Evolutionary conservation across 2,888 invertebrate genomes (phyloP).

Genomic region (Platycnemis pennipes): DNA sequence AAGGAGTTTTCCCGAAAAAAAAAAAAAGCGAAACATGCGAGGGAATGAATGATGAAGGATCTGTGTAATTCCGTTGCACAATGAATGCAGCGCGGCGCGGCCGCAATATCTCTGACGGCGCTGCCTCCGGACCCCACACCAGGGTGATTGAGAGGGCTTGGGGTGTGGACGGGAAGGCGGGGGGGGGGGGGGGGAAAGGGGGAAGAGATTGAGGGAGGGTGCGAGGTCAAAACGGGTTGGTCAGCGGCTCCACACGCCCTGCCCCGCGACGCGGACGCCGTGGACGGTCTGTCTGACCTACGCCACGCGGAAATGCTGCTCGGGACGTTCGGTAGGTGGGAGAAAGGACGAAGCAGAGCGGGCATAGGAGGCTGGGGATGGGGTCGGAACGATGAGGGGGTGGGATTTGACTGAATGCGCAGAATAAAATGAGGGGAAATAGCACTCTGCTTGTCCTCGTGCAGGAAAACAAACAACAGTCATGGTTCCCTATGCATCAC

Average conservation of each 20-base stretch:
- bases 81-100: slow-evolving; percentile 65
- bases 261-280: slow-evolving; percentile 1
- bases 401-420: slow-evolving; percentile 31
- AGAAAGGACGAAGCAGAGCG: neutral
- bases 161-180: slow-evolving; percentile 68
- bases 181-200: slow-evolving; percentile 68
- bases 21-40: neutral
- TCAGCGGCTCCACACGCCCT: neutral
- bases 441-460: neutral
- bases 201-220: neutral
- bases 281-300: slow-evolving; percentile 39
- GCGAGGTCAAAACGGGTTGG: neutral
- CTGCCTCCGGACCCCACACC: neutral
- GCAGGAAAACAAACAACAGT: neutral
- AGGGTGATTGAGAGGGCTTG: slow-evolving; percentile 27
- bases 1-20: neutral
- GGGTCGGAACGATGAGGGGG: neutral
- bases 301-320: neutral
- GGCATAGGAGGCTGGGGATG: neutral
- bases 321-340: neutral
- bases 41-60: slow-evolving; percentile 68
- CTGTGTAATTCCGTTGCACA: slow-evolving; percentile 58
- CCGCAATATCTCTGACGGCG: slow-evolving; percentile 47
- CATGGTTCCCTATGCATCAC: neutral
- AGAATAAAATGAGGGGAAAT: slow-evolving; percentile 37